Conservation (phyloP, 1,140 invertebrate species). For the Drosophila subobscura region DNA sequence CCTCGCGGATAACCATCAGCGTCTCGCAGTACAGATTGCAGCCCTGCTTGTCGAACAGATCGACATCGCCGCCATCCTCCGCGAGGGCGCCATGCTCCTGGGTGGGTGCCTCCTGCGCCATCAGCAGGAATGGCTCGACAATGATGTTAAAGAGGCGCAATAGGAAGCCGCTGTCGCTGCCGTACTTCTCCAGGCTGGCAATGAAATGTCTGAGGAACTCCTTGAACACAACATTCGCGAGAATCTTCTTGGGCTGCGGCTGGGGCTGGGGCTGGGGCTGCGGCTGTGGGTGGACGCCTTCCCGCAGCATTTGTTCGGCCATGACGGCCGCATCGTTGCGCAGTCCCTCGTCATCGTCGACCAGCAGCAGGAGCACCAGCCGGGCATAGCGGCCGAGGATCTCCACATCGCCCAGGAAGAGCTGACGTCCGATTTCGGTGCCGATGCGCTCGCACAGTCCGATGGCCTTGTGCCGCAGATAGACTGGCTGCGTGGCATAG, state of each 20-base stretch:
- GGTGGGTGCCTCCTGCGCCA: not conserved
- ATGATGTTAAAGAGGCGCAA: constrained; percentile 54
- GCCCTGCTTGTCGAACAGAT: constrained; percentile 76
- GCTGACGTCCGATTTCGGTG: constrained; percentile 10
- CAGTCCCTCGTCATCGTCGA: constrained; percentile 71
- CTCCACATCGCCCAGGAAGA: constrained; percentile 26
- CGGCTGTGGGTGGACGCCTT: too few species aligned
- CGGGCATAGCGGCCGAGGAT: constrained; percentile 48
- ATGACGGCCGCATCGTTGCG: constrained; percentile 57
- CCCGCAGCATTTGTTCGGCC: not conserved
- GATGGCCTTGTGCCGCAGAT: constrained; percentile 43
- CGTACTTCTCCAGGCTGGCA: constrained; percentile 10
- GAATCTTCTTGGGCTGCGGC: constrained; percentile 10
- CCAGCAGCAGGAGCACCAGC: constrained; percentile 62
- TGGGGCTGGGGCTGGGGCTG: not conserved
- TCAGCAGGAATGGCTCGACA: constrained; percentile 41
- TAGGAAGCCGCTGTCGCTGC: constrained; percentile 23
- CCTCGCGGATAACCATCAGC: constrained; percentile 24
- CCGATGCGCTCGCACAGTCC: constrained; percentile 21
- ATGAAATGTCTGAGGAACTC: constrained; percentile 39
- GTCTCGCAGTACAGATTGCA: constrained; percentile 72
- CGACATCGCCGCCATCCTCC: constrained; percentile 10
- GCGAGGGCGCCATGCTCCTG: not conserved
- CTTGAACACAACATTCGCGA: constrained; percentile 46
- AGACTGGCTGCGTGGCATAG: constrained; percentile 27